These are phyloP conservation scores for Cremastobaeus sp. DNA, from an alignment of 2,888 invertebrate species.

Conservation along the genomic window DNA sequence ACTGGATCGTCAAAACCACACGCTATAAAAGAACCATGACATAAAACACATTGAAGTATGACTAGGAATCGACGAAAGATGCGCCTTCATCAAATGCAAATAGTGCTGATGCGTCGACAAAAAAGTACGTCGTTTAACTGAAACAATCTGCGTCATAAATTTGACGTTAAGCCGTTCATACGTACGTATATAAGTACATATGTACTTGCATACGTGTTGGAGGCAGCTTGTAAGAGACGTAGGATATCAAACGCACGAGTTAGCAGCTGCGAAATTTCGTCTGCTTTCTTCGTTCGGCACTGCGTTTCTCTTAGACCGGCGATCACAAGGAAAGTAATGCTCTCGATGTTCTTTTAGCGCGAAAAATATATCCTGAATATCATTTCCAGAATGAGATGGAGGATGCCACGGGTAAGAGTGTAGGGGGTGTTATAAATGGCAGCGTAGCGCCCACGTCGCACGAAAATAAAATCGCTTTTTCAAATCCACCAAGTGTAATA, in stretches of 20 bases:
- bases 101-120: conserved; percentile 42
- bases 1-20: conserved; percentile 21
- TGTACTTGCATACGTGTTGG: not conserved
- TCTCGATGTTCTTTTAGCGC: conserved; percentile 53
- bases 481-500: conserved; percentile 67
- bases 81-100: conserved; percentile 43
- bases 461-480: conserved; percentile 67
- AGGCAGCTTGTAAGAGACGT: too few species aligned
- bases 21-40: conserved; percentile 17
- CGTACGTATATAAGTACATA: not conserved
- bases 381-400: conserved; percentile 57
- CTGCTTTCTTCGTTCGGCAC: conserved; percentile 30
- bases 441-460: conserved; percentile 57
- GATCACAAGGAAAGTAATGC: conserved; percentile 51
- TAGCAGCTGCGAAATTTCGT: conserved; percentile 58
- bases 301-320: conserved; percentile 27
- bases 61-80: conserved; percentile 36
- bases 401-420: conserved; percentile 24
- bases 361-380: conserved; percentile 64
- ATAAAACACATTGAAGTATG: conserved; percentile 47
- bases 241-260: conserved; percentile 55
- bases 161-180: not conserved
- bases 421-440: conserved; percentile 66
- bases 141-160: conserved; percentile 55
- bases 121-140: conserved; percentile 52